phyloP scores from a whole-genome alignment of 23 tunicate genomes.

The Clavelina lepadiformis region DNA sequence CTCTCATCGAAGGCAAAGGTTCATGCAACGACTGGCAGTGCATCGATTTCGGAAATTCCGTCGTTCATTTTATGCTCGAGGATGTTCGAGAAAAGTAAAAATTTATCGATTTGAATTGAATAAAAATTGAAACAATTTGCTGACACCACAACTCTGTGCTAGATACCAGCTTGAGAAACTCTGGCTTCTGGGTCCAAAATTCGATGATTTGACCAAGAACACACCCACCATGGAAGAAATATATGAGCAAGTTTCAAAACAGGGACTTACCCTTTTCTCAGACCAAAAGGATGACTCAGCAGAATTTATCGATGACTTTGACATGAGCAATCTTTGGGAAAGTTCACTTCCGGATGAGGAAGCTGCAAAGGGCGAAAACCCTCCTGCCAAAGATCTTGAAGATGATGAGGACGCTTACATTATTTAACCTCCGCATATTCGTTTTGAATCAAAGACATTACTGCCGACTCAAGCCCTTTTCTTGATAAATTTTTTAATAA shows the following conservation, averaged over 20 bases:
- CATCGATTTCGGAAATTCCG: constrained; percentile 74
- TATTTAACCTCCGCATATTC: not conserved
- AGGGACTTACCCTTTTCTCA: constrained; percentile 25
- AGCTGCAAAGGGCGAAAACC: not conserved
- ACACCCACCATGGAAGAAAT: constrained; percentile 37
- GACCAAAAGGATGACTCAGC: constrained; percentile 32
- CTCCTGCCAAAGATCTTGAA: not conserved
- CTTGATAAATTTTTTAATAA: too few relatives aligned
- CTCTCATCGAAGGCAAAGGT: constrained; percentile 64
- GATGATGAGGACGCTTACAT: constrained; percentile 54
- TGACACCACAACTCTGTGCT: not conserved
- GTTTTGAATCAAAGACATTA: not conserved
- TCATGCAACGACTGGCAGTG: constrained; percentile 57
- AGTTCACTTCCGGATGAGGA: not conserved
- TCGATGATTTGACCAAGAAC: constrained; percentile 23
- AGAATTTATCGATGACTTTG: constrained; percentile 25
- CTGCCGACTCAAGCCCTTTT: too few relatives aligned
- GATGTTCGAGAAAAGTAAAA: constrained; percentile 35
- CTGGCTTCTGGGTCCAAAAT: constrained; percentile 78
- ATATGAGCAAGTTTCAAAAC: constrained; percentile 9
- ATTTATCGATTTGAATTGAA: not conserved
- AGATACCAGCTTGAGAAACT: constrained; percentile 75
- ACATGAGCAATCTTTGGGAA: constrained; percentile 41
- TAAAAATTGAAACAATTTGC: not conserved
- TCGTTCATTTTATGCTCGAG: constrained; percentile 79